Evolutionary conservation across 1,140 invertebrate genomes (phyloP), one percentile per base, ranked within the genome.

Genomic region (Pseudomyrmex concolor): DNA sequence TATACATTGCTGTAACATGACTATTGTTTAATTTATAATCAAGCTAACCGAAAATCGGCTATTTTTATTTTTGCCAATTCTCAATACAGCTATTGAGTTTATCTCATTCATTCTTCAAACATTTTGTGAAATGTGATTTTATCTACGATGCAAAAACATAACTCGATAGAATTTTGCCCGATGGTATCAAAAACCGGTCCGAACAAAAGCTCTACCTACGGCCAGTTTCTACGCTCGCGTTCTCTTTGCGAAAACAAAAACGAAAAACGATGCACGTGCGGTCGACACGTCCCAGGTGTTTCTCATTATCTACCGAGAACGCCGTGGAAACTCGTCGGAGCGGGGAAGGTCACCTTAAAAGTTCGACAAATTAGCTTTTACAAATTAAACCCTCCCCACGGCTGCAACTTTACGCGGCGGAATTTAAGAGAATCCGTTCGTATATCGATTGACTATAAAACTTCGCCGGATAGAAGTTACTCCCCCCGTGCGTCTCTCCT

Each of bases 281-380:
- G 62, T 74, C 70, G 43, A 64, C 54, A 70, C 57, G 68, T 74
- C 54, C 78, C 70, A 55, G 43, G 76, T 80, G 66, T 71, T 71
- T 54, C 43, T 71, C 66, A 80, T 80, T 80, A 80, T 80, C 66
- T 60, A 43, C 54, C 48, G 48, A 50, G 64, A 83, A 55, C 55
- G 57, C 15, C 8, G 34, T 34, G 68, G 60, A 12, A 25, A 34
- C n/a, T 50, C 55, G 34, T 51, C 50, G 12, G 50, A 12, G 50
- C 63, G 63, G 55, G 50, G 34, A 34, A 34, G 60, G 59, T 70
- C 72, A 83, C 84, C 89, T 89, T 90, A 91, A 92, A 93, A 93
- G 91, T 94, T 92, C 81, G 89, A 87, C 88, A 91, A 93, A 93
- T 93, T 93, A 93, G 91, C 91, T 93, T 92, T 92, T 91, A 92